Evolutionary conservation across 2,113 vertebrate species (phyloP), one percentile per base, ranked within the genome.

Genomic region (Trogon melanurus): DNA sequence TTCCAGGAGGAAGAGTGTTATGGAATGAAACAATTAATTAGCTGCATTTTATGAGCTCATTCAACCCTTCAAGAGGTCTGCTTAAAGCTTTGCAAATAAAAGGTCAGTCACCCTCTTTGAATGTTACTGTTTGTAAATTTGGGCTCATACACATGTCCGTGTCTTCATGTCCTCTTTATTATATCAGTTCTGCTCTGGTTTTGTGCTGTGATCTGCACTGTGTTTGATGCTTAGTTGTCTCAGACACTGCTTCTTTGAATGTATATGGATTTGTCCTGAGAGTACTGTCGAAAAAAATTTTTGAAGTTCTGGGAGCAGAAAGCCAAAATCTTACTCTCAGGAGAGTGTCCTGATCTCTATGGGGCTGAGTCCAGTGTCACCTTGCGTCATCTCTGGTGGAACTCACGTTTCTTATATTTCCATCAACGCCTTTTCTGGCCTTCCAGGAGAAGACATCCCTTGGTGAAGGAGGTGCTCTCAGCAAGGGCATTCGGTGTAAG

Each of bases 321-420:
- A 81, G 16, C 6, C 11, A 20, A 66, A 81, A 45, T 4, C 6
- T 66, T 54, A 27, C 8, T 66, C 54, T 91, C 21, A 51, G 27
- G 16, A 36, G 10, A 80, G 9, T 36, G 10, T 1, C 7, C 11
- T 19, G 9, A n/a, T 18, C 13, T 47, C 14, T 53, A 1, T 1
- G 8, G 19, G 32, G 3, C 32, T 34, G 18, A 91, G 47, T 57
- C 27, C 26, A 57, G 11, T 8, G 38, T 45, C 29, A 44, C 12
- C 10, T 75, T 72, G 10, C 14, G 32, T 32, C 27, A 6, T 14
- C 5, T 48, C 7, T 41, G 6, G 27, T 47, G 14, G 22, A 76
- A 51, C 8, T 50, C 16, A 11, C 14, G 4, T 21, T 60, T 65
- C 48, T 54, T 50, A 1, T 38, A 53, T 15, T 90, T 74, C 15